phyloP scores from a whole-genome alignment of 2,888 invertebrate genomes.

The Palloptera scutellata region DNA sequence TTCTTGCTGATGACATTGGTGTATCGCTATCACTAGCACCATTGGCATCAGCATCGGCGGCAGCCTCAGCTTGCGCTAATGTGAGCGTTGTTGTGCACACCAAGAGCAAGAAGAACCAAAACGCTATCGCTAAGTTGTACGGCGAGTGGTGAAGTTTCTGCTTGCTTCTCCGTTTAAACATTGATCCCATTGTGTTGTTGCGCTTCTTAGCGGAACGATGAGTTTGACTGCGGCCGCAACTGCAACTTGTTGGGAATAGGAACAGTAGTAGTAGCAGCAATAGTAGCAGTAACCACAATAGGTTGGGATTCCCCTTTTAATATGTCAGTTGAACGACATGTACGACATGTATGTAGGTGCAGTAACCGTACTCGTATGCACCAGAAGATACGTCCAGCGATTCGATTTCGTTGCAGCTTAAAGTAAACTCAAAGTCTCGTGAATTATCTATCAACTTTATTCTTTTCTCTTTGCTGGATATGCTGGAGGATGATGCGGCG shows the following conservation, averaged over 20 bases:
- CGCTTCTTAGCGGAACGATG: background rate
- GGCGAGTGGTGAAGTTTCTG: background rate
- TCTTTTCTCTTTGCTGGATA: no score
- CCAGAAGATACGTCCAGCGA: background rate
- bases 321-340: background rate
- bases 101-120: conserved; percentile 46
- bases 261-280: background rate
- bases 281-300: no score
- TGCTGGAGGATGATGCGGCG: no score
- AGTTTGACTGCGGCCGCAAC: background rate
- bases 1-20: background rate
- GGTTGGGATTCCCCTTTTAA: background rate
- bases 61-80: conserved; percentile 34
- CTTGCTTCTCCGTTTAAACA: conserved; percentile 5
- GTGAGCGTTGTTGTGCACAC: conserved; percentile 53
- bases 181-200: conserved; percentile 21
- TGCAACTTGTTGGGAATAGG: background rate
- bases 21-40: conserved; percentile 21
- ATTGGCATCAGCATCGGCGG: conserved; percentile 21
- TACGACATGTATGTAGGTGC: background rate
- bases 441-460: no score
- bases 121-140: conserved; percentile 35
- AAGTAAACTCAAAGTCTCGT: no score
- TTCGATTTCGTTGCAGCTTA: background rate
- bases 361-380: background rate